Evolutionary conservation across 2,113 vertebrate species (phyloP).

Genomic region (Myotis davidii): DNA sequence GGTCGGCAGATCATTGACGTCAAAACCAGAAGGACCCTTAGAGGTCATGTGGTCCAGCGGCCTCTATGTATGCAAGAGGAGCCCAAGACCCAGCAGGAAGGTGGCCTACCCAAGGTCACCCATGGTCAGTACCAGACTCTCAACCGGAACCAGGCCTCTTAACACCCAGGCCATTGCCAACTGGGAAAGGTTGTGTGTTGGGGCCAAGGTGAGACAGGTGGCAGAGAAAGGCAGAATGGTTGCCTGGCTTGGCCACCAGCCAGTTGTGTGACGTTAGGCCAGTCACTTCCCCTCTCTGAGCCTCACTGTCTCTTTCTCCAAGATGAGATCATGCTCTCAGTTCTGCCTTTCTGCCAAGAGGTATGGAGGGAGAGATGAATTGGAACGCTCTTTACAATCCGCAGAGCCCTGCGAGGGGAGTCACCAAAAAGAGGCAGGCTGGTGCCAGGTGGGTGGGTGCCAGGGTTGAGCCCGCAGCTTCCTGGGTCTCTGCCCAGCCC

Average conservation of each 20-base stretch:
- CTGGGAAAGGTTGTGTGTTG: neutral
- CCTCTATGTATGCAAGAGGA: neutral
- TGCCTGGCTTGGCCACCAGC: neutral
- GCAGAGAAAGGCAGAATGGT: neutral
- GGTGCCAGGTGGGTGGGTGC: neutral
- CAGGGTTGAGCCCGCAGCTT: constrained; percentile 38
- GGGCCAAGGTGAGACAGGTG: constrained; percentile 34
- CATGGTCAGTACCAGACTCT: neutral
- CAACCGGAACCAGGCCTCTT: neutral
- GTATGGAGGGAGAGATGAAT: neutral
- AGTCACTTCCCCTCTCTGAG: constrained; percentile 2
- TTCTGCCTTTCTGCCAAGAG: constrained; percentile 31
- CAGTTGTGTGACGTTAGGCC: constrained; percentile 61
- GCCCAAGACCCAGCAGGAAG: neutral
- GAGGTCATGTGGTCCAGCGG: neutral
- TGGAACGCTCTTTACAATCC: neutral
- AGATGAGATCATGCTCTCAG: neutral
- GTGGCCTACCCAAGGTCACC: neutral
- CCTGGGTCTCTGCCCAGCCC: constrained; percentile 54
- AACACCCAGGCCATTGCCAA: neutral
- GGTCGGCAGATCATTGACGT: neutral
- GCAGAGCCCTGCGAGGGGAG: neutral
- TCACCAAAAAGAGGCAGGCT: constrained; percentile 7
- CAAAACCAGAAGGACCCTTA: neutral
- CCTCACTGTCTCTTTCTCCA: neutral